Evolutionary conservation across 1,140 invertebrate genomes (phyloP), one percentile per base, ranked within the genome.

Genomic region (Eupristina koningsbergeri): DNA sequence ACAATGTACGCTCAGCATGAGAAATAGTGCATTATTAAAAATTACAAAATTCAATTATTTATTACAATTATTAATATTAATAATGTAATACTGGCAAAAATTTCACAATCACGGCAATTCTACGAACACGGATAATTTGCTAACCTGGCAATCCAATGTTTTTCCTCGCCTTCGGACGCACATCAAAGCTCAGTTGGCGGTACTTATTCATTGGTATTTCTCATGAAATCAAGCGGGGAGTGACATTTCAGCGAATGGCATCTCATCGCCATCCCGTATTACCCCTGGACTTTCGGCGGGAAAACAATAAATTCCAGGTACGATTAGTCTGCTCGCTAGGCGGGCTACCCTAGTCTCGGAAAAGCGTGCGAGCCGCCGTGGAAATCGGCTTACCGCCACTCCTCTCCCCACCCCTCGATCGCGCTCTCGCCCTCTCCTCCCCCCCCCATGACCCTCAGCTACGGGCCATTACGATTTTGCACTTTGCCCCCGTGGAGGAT

Each of bases 231-330:
- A 50, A 45, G 58, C 13, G 76, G 13, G 22, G 58, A 45, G 26
- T 8, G 76, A 29, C 53, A 15, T 29, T 63, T 58, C 50, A 39
- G 36, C 34, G 50, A 71, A 71, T 22, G 67, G 36, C 39, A 36
- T 71, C 26, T 41, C 11, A 26, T 69, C 67, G 67, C 1, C n/a
- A 34, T 22, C 29, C 34, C 34, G 3, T 34, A 22, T 15, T n/a
- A 3, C 15, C 31, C 13, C 5, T 34, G 34, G 0, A 1, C n/a
- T 8, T 19, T 17, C 29, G 34, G 0, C 45, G 9, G 39, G 77
- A 50, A 80, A 67, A 80, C 67, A 71, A 80, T 80, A 29, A 80
- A 58, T 71, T 47, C 31, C 78, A 50, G 75, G 75, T 45, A 79
- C 7, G 9, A 58, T 73, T 29, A 73, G 36, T 45, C 69, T 26